phyloP scores from a whole-genome alignment of 2,113 vertebrate species.

The Hucho hucho region DNA sequence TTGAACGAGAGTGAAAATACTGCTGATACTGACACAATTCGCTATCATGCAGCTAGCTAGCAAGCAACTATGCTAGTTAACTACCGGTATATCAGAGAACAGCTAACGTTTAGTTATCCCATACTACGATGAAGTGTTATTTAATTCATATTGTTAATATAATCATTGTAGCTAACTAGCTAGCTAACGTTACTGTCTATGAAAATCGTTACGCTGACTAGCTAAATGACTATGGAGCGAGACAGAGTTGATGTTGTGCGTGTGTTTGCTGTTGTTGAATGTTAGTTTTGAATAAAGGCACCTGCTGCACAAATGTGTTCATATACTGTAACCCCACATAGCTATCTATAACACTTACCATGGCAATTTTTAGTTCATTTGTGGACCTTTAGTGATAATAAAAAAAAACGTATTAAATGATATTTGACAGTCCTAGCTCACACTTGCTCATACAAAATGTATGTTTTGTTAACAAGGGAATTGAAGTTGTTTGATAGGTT shows the following conservation, averaged over 20 bases:
- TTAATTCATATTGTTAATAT: neutral
- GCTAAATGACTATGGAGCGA: too few species aligned
- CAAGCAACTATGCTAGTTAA: neutral
- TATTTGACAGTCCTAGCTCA: too few species aligned
- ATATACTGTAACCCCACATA: neutral
- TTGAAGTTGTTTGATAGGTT: neutral
- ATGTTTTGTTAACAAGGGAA: neutral
- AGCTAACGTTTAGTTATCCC: neutral
- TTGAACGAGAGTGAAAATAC: slow-evolving; percentile 10
- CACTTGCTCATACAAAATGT: too few species aligned
- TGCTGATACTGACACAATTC: slow-evolving; percentile 29
- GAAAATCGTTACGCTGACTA: too few species aligned
- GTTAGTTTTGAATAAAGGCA: too few species aligned
- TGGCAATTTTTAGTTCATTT: neutral
- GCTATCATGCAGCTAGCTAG: neutral
- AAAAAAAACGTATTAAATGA: neutral
- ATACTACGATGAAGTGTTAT: neutral
- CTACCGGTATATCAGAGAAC: too few species aligned
- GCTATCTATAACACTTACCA: neutral
- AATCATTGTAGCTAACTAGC: too few species aligned
- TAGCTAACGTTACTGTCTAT: too few species aligned
- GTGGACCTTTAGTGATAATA: neutral
- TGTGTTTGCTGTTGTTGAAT: too few species aligned
- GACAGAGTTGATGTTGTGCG: too few species aligned
- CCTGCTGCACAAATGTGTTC: too few species aligned